phyloP scores from a whole-genome alignment of 2,797 vertebrate species.

The Myripristis murdjan region DNA sequence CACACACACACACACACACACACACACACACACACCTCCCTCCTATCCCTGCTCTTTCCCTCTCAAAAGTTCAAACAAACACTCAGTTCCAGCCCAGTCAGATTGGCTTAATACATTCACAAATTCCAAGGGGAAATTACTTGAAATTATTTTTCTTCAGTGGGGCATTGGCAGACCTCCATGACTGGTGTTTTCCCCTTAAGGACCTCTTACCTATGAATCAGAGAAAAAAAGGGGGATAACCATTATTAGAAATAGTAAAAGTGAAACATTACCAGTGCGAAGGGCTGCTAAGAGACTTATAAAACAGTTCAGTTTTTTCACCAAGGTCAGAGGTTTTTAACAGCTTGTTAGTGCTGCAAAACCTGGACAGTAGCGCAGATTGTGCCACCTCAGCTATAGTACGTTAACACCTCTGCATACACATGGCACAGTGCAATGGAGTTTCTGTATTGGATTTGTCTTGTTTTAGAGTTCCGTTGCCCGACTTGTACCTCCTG shows the following conservation, averaged over 20 bases:
- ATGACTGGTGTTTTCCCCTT: constrained; percentile 64
- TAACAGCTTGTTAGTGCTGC: constrained; percentile 21
- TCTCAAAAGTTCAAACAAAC: constrained; percentile 40
- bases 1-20: constrained; percentile 18
- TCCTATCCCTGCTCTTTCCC: constrained; percentile 17
- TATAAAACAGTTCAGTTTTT: constrained; percentile 48
- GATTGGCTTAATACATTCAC: constrained; percentile 62
- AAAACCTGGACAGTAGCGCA: constrained; percentile 47
- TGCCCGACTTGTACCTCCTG: constrained; percentile 45
- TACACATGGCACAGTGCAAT: constrained; percentile 23
- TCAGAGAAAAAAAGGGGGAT: constrained; percentile 56
- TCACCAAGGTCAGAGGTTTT: constrained; percentile 52
- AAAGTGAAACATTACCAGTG: constrained; percentile 62
- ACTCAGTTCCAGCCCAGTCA: constrained; percentile 51
- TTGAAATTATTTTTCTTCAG: constrained; percentile 59
- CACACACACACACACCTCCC: constrained; percentile 16
- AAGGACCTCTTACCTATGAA: constrained; percentile 74
- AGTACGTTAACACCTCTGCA: constrained; percentile 50
- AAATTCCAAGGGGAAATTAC: constrained; percentile 74
- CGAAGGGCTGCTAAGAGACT: constrained; percentile 56
- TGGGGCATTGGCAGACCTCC: constrained; percentile 68
- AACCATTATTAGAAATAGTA: constrained; percentile 70
- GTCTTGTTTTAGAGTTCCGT: constrained; percentile 54
- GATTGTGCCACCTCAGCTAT: constrained; percentile 23
- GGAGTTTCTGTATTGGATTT: constrained; percentile 11